Percentiles rank a stretch among this genome's conserved stretches.
phyloP scores from a whole-genome alignment of 1,140 invertebrate species.

The Lutraria rhynchaena region DNA sequence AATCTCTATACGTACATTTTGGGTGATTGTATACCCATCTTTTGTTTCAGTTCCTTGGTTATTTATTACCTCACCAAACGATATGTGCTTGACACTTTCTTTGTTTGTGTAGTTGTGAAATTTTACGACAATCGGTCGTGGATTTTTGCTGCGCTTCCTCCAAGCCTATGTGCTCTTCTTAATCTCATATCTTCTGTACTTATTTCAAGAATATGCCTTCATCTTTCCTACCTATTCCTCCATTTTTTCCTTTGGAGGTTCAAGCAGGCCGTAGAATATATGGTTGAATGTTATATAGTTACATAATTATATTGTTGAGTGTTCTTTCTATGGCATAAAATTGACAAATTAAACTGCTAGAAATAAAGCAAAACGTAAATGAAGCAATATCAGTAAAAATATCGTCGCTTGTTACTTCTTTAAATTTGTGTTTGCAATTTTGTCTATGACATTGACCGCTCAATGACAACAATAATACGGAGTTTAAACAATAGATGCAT shows the following conservation, averaged over 20 bases:
- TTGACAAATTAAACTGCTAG: too few species aligned
- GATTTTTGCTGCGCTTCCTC: neutral
- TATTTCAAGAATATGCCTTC: slow-evolving; percentile 3
- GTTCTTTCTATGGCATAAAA: too few species aligned
- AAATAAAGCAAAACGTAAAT: too few species aligned
- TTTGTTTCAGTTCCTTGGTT: neutral
- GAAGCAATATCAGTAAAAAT: too few species aligned
- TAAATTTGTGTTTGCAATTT: too few species aligned
- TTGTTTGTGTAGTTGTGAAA: slow-evolving; percentile 25
- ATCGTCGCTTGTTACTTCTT: too few species aligned
- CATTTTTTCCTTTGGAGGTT: neutral
- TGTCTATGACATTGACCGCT: too few species aligned
- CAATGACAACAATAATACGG: too few species aligned
- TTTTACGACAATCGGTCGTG: slow-evolving; percentile 27
- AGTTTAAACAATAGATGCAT: too few species aligned
- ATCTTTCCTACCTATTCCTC: too few species aligned
- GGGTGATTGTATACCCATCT: slow-evolving; percentile 1
- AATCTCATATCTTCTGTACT: slow-evolving; percentile 6
- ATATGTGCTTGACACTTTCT: slow-evolving; percentile 7
- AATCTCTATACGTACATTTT: slow-evolving; percentile 1
- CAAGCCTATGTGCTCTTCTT: slow-evolving; percentile 4
- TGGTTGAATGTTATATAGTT: too few species aligned
- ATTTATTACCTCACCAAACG: neutral
- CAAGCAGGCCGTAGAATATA: slow-evolving; percentile 16
- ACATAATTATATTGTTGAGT: too few species aligned